A percentile compares a stretch with the other conserved stretches of the same genome.
phyloP scores from a whole-genome alignment of 2,113 vertebrate genomes.

The Forbesichthys papilliferus region DNA sequence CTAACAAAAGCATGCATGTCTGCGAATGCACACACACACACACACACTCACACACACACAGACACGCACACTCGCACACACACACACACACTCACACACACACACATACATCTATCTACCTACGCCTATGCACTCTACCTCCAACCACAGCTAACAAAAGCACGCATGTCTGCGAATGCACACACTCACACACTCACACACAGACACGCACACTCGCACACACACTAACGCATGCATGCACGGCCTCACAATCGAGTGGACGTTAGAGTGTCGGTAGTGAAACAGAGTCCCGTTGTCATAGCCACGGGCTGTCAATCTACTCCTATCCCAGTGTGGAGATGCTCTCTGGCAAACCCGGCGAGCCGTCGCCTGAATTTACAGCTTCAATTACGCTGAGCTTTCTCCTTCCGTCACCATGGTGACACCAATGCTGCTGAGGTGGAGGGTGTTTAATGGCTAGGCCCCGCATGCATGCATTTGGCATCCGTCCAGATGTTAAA shows the following conservation, averaged over 20 bases:
- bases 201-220: neutral
- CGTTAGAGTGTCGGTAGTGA: too few species aligned
- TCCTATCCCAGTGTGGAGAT: neutral
- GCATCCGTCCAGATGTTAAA: too few species aligned
- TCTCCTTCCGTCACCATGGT: slow-evolving; percentile 7
- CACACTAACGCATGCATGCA: neutral
- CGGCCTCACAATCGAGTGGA: neutral
- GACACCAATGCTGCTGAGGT: neutral
- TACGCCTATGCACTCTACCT: too few species aligned
- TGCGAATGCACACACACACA: neutral
- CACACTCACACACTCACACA: neutral
- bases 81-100: too few species aligned
- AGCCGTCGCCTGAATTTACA: neutral
- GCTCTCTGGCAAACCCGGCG: slow-evolving; percentile 7
- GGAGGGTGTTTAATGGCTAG: too few species aligned
- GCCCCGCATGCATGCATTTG: too few species aligned
- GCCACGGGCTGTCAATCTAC: neutral
- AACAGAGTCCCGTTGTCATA: too few species aligned
- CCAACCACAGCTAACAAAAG: too few species aligned
- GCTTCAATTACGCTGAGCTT: slow-evolving; percentile 18
- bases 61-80: neutral
- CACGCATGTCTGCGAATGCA: neutral
- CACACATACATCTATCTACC: too few species aligned
- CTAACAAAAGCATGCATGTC: neutral
- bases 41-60: neutral